phyloP scores from a whole-genome alignment of 1,140 invertebrate genomes.

The Drosophila neocordata region DNA sequence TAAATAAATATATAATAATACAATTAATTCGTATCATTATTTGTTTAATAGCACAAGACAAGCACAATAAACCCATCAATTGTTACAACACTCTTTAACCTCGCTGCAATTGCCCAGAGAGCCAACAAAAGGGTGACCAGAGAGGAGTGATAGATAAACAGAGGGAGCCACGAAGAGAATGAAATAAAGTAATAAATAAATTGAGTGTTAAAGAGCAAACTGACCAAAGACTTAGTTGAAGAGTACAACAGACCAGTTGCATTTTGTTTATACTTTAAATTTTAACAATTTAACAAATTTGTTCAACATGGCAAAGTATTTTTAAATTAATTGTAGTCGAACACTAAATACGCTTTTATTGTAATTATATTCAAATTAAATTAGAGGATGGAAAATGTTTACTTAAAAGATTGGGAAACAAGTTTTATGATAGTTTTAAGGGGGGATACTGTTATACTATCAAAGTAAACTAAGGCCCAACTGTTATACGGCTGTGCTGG shows the following conservation, averaged over 20 bases:
- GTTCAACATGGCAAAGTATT: not conserved
- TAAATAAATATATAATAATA: slow-evolving; percentile 10
- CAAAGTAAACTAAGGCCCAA: not conserved
- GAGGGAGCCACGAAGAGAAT: not conserved
- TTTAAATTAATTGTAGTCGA: not conserved
- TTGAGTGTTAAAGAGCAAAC: not conserved
- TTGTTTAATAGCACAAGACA: slow-evolving; percentile 28
- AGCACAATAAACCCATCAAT: slow-evolving; percentile 51
- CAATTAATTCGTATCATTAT: slow-evolving; percentile 26
- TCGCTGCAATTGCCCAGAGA: slow-evolving; percentile 55
- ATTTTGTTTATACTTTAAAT: slow-evolving; percentile 35
- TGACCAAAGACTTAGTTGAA: not conserved
- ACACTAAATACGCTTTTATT: not conserved
- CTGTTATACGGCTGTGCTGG: not conserved
- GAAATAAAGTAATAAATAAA: slow-evolving; percentile 17
- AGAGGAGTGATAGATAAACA: slow-evolving; percentile 7
- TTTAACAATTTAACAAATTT: slow-evolving; percentile 2
- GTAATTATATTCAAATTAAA: no score
- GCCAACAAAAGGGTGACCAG: slow-evolving; percentile 5
- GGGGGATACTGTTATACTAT: no score
- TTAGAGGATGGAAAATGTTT: no score
- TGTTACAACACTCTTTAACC: slow-evolving; percentile 63
- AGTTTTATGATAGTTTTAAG: no score
- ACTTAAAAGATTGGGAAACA: no score
- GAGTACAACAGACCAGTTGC: slow-evolving; percentile 30